Base-by-base conservation (phyloP, 2,113 vertebrate genomes). In the Myanophis thanlyinensis region DNA sequence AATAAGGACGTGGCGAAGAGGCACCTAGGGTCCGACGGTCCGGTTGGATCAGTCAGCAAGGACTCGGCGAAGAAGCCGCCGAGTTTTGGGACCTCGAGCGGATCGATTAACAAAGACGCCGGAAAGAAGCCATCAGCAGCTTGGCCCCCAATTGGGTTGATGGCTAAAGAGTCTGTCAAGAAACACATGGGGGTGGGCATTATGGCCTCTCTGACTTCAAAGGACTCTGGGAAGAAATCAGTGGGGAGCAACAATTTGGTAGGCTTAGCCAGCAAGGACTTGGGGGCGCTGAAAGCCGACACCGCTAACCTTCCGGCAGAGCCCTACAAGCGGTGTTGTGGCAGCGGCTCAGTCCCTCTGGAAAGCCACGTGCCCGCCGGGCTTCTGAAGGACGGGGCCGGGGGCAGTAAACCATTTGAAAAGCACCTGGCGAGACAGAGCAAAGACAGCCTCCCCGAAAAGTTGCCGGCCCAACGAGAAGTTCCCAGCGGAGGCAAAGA, bases 171-270 rank as follows among this genome's bases (percentile, higher is more conserved):
- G n/a, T 95, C 95, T 89, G 93, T 94, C 11, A 97, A 96, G 94
- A 97, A 97, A 92, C 94, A 95, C 59, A 73, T 94, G 47, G 67
- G 96, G 87, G 93, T 96, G 90, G 95, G 95, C 93, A 94, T 95
- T 87, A 93, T 96, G 67, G 95, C 96, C 89, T 94, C 96, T 85
- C 89, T 96, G 88, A 96, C 96, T 92, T 97, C 94, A 93, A 98
- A 97, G 92, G 97, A 98, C 85, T 93, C 97, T 93, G 98, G 97
- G 15, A 98, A 98, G 96, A 98, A 98, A 89, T 22, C 97, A 91
- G 13, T 97, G 89, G 96, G 95, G 92, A 87, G 95, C 88, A 96
- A 91, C 30, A 94, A 89, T 94, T n/a, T 97, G 91, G 95, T 25
- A 97, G 94, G 88, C 2, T 97, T 97, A 67, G 93, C 96, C 80